These are phyloP conservation scores for Vultur gryphus DNA, from an alignment of 2,797 vertebrate genomes.

Conservation along the genomic window DNA sequence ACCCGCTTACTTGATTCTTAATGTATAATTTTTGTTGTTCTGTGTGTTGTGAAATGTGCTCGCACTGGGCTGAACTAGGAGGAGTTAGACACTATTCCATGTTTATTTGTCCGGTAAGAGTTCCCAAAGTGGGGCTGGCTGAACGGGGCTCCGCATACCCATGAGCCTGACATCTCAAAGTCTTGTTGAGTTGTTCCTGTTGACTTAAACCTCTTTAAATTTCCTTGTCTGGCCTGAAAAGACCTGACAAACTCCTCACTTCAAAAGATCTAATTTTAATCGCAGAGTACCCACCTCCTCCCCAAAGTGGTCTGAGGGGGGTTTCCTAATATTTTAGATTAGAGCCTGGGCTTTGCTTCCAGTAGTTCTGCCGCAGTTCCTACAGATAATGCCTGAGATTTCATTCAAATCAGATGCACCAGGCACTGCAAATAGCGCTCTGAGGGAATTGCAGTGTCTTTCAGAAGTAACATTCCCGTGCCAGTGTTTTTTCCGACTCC, in stretches of 20 bases:
- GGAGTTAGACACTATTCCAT: fast-evolving
- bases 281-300: not conserved
- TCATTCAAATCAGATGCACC: not conserved
- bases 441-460: not conserved
- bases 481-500: not conserved
- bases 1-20: not conserved
- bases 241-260: not conserved
- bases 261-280: not conserved
- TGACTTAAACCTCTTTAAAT: not conserved
- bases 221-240: not conserved
- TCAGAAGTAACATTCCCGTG: not conserved
- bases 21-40: not conserved
- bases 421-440: not conserved
- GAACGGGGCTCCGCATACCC: fast-evolving
- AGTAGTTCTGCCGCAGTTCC: not conserved
- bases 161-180: not conserved
- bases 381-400: not conserved
- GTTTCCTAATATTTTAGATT: not conserved
- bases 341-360: not conserved
- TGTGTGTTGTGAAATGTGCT: not conserved
- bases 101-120: not conserved
- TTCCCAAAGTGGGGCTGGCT: not conserved
- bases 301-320: not conserved
- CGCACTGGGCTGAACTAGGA: not conserved
- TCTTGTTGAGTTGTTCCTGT: not conserved